phyloP scores from a whole-genome alignment of 2,797 vertebrate species.

The Delichon dasypus region DNA sequence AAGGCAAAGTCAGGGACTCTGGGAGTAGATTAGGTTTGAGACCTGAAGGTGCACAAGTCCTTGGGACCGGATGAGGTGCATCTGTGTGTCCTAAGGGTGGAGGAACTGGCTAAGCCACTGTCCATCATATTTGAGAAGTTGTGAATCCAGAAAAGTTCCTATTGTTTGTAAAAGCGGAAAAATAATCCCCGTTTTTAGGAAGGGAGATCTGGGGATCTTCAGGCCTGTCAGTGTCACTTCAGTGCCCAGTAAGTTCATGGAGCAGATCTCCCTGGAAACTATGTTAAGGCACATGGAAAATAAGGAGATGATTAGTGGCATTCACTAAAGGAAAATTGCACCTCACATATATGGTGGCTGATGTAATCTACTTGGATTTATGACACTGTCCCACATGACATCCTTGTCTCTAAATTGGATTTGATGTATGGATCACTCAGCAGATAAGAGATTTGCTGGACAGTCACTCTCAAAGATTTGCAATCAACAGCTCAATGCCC shows the following conservation, averaged over 20 bases:
- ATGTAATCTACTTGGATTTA: neutral
- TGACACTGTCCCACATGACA: neutral
- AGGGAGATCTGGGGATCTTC: neutral
- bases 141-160: neutral
- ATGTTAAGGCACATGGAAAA: neutral
- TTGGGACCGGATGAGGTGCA: neutral
- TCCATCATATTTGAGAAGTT: neutral
- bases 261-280: neutral
- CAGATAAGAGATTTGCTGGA: neutral
- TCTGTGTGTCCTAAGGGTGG: neutral
- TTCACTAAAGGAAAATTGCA: neutral
- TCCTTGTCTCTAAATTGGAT: neutral
- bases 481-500: neutral
- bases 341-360: neutral
- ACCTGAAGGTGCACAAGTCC: neutral
- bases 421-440: neutral
- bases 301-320: neutral
- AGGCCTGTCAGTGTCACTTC: neutral
- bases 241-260: neutral
- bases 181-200: neutral
- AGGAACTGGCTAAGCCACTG: neutral
- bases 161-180: neutral
- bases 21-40: neutral
- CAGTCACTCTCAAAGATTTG: neutral
- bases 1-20: neutral